These are phyloP conservation scores for Limnephilus marmoratus DNA, from an alignment of 2,888 invertebrate genomes.

Conservation along the genomic window DNA sequence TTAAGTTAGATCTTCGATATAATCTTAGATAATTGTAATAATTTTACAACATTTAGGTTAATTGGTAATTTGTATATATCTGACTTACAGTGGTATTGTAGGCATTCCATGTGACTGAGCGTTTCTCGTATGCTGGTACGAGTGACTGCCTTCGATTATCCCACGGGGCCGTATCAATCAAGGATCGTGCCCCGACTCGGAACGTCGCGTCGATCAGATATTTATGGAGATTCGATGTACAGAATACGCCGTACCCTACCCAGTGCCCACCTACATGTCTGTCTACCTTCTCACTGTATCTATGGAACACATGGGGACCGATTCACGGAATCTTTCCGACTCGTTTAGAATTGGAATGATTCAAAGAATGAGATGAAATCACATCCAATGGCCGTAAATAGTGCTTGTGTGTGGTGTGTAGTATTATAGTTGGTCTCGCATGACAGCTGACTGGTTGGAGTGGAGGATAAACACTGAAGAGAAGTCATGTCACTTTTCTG, in stretches of 20 bases:
- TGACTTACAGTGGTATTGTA: neutral
- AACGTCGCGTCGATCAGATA: constrained; percentile 30
- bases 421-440: no score
- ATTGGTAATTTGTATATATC: neutral
- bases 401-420: neutral
- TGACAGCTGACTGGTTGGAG: no score
- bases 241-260: neutral
- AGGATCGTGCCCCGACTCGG: constrained; percentile 21
- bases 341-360: neutral
- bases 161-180: constrained; percentile 41
- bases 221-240: constrained; percentile 23
- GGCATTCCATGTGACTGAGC: constrained; percentile 13
- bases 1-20: no score
- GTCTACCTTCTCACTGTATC: neutral
- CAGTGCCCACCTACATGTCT: neutral
- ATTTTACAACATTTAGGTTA: no score
- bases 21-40: no score
- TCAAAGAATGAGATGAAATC: neutral
- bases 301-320: constrained; percentile 2
- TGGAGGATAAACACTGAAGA: no score
- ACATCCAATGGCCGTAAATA: neutral
- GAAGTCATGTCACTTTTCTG: no score
- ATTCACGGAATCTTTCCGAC: neutral
- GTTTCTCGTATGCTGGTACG: constrained; percentile 3
- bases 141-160: constrained; percentile 31